phyloP scores from a whole-genome alignment of 1,140 invertebrate genomes.

The Ostrea denselamellosa region DNA sequence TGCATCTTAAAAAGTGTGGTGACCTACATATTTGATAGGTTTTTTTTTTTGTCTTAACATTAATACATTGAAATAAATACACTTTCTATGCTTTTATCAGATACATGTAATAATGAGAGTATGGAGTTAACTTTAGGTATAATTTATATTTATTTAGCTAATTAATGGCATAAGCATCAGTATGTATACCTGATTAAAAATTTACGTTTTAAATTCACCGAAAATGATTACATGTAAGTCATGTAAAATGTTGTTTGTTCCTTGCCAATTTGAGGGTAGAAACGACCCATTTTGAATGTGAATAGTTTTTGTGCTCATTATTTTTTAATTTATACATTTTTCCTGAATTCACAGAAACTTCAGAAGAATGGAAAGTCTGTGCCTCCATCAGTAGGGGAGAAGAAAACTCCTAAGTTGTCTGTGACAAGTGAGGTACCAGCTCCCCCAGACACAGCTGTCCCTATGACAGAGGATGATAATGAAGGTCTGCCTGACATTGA shows the following conservation, averaged over 20 bases:
- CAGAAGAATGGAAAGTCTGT: conserved; percentile 54
- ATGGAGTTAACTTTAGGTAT: no score
- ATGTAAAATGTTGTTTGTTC: no score
- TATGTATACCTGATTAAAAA: background rate
- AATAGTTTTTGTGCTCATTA: background rate
- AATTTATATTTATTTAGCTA: background rate
- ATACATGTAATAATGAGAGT: no score
- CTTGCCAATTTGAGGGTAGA: no score
- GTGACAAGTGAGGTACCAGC: background rate
- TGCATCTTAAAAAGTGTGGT: no score
- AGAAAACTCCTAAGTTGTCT: conserved; percentile 8
- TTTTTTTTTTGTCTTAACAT: no score
- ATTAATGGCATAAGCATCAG: background rate
- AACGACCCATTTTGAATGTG: no score
- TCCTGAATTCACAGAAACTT: conserved; percentile 62
- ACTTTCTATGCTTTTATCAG: no score
- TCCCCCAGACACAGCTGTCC: conserved; percentile 45
- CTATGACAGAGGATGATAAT: conserved; percentile 63
- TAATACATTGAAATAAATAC: no score
- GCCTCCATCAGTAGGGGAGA: background rate
- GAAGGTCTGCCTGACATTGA: conserved; percentile 63
- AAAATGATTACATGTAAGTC: no score
- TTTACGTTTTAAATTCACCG: background rate
- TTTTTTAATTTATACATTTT: background rate
- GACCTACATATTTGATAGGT: no score